A percentile compares a stretch with the other conserved stretches of the same genome.
Evolutionary conservation across 2,888 invertebrate genomes (phyloP).

Genomic region (Eupithecia vulgata): DNA sequence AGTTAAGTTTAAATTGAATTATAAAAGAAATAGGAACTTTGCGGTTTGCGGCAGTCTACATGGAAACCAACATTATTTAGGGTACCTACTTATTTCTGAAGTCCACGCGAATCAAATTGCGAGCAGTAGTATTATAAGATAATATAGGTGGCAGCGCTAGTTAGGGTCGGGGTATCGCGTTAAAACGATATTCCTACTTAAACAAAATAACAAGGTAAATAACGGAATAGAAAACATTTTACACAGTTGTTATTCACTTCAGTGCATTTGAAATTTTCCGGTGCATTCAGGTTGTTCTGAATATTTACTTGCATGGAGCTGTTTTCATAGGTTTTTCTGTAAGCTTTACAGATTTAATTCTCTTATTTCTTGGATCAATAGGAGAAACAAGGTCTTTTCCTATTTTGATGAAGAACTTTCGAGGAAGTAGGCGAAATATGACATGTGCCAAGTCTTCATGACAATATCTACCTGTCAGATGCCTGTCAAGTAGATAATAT

Average conservation of each 20-base stretch:
- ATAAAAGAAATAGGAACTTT: no score
- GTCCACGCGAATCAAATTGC: no score
- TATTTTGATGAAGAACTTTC: neutral
- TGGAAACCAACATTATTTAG: no score
- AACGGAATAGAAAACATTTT: conserved; percentile 34
- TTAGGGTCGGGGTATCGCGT: no score
- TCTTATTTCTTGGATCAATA: neutral
- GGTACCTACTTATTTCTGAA: no score
- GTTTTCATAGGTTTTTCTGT: conserved; percentile 8
- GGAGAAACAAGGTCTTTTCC: neutral
- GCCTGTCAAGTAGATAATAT: neutral
- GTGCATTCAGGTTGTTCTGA: conserved; percentile 48
- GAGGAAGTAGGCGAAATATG: neutral
- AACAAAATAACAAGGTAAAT: neutral
- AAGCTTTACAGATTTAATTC: neutral
- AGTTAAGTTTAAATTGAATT: no score
- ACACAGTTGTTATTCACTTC: conserved; percentile 57
- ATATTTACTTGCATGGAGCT: conserved; percentile 43
- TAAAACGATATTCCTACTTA: neutral
- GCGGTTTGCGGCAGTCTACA: no score
- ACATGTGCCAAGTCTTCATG: neutral
- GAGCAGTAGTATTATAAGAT: no score
- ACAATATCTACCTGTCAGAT: neutral
- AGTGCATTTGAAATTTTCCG: conserved; percentile 53
- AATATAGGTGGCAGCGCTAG: no score